phyloP scores from a whole-genome alignment of 2,888 invertebrate genomes.

The Dendrolimus pini region DNA sequence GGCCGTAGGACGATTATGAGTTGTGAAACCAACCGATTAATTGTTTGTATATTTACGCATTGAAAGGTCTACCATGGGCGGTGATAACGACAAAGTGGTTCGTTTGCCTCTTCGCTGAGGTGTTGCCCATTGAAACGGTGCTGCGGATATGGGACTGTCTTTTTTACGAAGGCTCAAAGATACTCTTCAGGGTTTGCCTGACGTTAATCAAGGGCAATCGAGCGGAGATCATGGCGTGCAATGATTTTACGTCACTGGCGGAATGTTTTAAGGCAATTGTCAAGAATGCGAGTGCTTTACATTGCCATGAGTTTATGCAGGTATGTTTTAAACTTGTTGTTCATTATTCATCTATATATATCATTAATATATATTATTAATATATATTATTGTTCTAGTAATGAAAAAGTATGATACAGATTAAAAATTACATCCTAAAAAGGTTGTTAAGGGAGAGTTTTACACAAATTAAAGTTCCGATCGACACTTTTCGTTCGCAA shows the following conservation, averaged over 20 bases:
- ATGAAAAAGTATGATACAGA: no score
- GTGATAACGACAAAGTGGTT: constrained; percentile 97
- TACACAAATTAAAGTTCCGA: no score
- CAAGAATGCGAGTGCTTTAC: constrained; percentile 84
- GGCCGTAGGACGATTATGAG: no score
- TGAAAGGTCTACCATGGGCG: constrained; percentile 87
- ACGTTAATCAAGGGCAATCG: constrained; percentile 87
- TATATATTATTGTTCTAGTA: no score
- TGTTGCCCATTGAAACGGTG: constrained; percentile 95
- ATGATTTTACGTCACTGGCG: constrained; percentile 88
- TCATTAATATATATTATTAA: no score
- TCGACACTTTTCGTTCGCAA: no score
- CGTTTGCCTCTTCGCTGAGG: constrained; percentile 95
- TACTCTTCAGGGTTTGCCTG: constrained; percentile 92
- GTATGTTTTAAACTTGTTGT: constrained; percentile 46
- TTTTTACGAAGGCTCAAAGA: constrained; percentile 95
- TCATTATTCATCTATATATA: no score
- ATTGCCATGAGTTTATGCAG: constrained; percentile 94
- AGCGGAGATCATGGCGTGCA: constrained; percentile 83
- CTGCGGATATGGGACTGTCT: constrained; percentile 97
- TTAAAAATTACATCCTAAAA: no score
- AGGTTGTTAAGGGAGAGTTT: no score
- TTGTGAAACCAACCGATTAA: no score
- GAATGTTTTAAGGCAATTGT: constrained; percentile 90
- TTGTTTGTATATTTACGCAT: no score